phyloP scores from a whole-genome alignment of 2,888 invertebrate species.

The Mylabris sibirica region DNA sequence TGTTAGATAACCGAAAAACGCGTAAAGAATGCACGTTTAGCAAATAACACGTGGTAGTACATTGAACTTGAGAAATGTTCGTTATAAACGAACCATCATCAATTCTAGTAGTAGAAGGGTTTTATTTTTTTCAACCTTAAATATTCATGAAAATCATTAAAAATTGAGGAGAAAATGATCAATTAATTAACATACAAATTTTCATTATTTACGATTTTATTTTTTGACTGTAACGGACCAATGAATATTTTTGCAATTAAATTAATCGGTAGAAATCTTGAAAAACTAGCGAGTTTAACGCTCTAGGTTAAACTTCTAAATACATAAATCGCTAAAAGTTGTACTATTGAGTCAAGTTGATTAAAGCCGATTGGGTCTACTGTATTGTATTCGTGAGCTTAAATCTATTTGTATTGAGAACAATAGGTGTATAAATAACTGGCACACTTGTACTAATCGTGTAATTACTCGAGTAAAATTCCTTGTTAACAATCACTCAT shows the following conservation, averaged over 20 bases:
- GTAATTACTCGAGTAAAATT: neutral
- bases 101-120: neutral
- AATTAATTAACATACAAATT: neutral
- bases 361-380: no score
- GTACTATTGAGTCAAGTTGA: no score
- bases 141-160: no score
- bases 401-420: no score
- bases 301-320: no score
- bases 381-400: no score
- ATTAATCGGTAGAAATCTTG: neutral
- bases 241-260: slow-evolving; percentile 3
- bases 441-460: neutral
- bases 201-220: neutral
- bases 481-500: neutral
- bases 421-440: no score
- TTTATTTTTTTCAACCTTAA: neutral
- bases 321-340: no score
- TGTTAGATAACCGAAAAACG: slow-evolving; percentile 3
- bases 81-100: neutral
- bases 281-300: neutral
- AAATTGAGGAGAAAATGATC: neutral
- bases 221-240: neutral
- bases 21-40: neutral
- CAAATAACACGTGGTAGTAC: slow-evolving; percentile 1
- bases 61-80: slow-evolving; percentile 3